Base-by-base conservation (phyloP, 1,140 invertebrate species). In the Meloidogyne hapla region DNA sequence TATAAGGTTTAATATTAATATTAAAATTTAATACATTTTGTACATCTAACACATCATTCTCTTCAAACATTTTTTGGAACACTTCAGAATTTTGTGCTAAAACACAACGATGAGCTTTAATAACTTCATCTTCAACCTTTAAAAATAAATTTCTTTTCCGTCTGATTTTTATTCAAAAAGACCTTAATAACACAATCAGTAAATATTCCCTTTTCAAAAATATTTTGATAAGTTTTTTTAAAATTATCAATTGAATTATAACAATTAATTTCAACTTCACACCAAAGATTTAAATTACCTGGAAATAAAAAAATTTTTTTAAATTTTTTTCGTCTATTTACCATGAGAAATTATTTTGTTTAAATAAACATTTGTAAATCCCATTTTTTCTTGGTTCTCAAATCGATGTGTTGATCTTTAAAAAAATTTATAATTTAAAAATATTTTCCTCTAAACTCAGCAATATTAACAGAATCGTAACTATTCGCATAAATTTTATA, bases 151-250 rank as follows among this genome's bases (percentile, higher is more conserved):
- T 56, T 8, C n/a, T 48, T 5, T 18, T 5, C 2, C n/a, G n/a
- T 48, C 15, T 5, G 4, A 48, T 48, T 15, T 48, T 48, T 18
- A 48, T 48, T 48, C 4, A 18, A 18, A 48, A 48, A n/a, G 4
- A 56, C 48, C 48, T 56, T 56, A 56, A 56, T 56, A 56, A 56
- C 48, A 56, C 48, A 56, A 56, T 56, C 48, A 56, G 4, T 56
- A 9, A 56, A 56, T 13, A 56, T n/a, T n/a, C n/a, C 12, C 0
- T 56, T n/a, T 5, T 56, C n/a, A 13, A 56, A 56, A 4, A 56
- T 56, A n/a, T 21, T 56, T 1, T n/a, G 18, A 15, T 56, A n/a
- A 21, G 0, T 56, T n/a, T 56, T 56, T n/a, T 56, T 56, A n/a
- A 56, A n/a, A 56, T 56, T 21, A 6, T n/a, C 48, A 15, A 8